Conservation (phyloP, 2,888 invertebrate genomes). For the Heteromyza rotundicornis region DNA sequence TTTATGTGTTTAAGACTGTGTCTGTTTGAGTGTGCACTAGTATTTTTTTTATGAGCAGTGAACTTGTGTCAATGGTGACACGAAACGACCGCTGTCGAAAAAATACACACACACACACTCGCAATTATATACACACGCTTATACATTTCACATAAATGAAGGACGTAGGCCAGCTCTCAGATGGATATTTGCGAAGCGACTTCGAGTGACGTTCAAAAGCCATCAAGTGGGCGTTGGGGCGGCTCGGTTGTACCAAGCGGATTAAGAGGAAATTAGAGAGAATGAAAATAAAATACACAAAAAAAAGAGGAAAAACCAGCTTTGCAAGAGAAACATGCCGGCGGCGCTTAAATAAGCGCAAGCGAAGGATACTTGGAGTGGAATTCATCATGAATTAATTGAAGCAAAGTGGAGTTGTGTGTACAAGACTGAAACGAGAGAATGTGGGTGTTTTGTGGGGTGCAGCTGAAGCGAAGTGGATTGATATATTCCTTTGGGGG, state of each 20-base stretch:
- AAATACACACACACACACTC: conserved; percentile 27
- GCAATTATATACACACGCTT: too few relatives aligned
- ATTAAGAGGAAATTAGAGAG: conserved; percentile 1
- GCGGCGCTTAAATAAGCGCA: too few relatives aligned
- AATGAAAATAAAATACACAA: neutral
- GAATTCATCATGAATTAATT: neutral
- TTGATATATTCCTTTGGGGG: too few relatives aligned
- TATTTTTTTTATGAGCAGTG: conserved; percentile 9
- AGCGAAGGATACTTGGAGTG: neutral
- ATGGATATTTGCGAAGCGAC: too few relatives aligned
- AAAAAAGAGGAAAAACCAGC: neutral
- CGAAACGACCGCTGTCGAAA: conserved; percentile 13
- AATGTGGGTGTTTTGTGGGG: too few relatives aligned
- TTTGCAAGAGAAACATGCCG: neutral
- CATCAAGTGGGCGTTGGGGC: neutral
- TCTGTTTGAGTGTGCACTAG: too few relatives aligned
- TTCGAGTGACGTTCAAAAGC: neutral
- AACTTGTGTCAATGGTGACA: conserved; percentile 8
- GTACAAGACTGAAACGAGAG: too few relatives aligned
- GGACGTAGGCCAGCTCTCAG: too few relatives aligned
- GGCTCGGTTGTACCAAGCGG: neutral
- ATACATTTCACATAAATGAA: too few relatives aligned
- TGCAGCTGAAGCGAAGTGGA: too few relatives aligned
- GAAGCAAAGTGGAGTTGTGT: neutral
- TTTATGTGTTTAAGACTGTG: neutral